Percentiles rank a stretch among this genome's conserved stretches.
Conservation (phyloP, 2,888 invertebrate genomes). For the Petrolisthes cinctipes region DNA sequence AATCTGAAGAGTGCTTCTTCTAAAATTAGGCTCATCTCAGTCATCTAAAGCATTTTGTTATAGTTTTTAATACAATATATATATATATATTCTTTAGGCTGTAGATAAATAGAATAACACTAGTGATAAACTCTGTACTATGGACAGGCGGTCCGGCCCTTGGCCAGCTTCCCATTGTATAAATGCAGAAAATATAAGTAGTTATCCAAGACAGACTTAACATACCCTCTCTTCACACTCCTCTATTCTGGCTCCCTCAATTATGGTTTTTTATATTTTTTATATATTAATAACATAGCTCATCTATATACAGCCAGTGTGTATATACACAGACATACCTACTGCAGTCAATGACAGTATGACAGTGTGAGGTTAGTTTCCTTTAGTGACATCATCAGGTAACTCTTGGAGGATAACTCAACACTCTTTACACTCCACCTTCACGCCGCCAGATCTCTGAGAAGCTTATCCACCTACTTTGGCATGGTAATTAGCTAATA, state of each 20-base stretch:
- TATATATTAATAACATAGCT: constrained; percentile 33
- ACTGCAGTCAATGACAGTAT: constrained; percentile 31
- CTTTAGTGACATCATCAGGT: constrained; percentile 39
- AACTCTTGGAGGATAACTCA: constrained; percentile 35
- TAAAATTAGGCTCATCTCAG: constrained; percentile 14
- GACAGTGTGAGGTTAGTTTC: constrained; percentile 33
- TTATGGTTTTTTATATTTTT: background rate
- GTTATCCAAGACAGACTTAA: constrained; percentile 14
- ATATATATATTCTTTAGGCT: constrained; percentile 4
- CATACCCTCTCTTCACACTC: constrained; percentile 20
- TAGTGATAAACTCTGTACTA: constrained; percentile 10
- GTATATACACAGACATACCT: constrained; percentile 30
- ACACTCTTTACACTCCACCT: constrained; percentile 26
- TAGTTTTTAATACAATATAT: constrained; percentile 12
- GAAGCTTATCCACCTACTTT: constrained; percentile 56
- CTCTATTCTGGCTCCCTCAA: background rate
- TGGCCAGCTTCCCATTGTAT: constrained; percentile 6
- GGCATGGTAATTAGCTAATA: constrained; percentile 56
- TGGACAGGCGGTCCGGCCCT: background rate
- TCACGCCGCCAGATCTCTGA: constrained; percentile 42
- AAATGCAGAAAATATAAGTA: constrained; percentile 33
- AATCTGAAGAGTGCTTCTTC: constrained; percentile 14
- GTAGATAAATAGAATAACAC: constrained; percentile 20
- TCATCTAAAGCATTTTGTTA: constrained; percentile 16
- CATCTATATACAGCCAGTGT: constrained; percentile 22